phyloP scores from a whole-genome alignment of 2,888 invertebrate genomes.

The Dinocampus coccinellae region DNA sequence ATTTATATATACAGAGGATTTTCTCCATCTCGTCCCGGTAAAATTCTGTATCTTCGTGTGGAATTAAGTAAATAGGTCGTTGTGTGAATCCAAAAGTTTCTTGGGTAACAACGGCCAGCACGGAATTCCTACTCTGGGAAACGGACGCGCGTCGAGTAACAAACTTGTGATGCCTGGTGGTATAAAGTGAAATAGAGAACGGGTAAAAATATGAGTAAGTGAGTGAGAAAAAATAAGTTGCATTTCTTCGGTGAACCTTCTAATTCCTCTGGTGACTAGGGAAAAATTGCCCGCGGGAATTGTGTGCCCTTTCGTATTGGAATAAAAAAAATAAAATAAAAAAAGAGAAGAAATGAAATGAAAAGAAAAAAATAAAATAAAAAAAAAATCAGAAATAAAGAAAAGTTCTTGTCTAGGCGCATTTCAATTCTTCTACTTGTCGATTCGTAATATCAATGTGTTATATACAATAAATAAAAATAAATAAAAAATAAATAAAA shows the following conservation, averaged over 20 bases:
- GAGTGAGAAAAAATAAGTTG: not conserved
- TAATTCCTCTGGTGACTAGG: conserved; percentile 12
- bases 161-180: conserved; percentile 6
- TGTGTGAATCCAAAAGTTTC: not conserved
- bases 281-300: conserved; percentile 11
- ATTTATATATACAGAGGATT: not conserved
- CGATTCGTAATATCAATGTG: conserved; percentile 7
- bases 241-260: conserved; percentile 7
- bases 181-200: not conserved
- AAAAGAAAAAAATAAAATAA: not conserved
- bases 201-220: not conserved
- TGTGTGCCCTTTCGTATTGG: not conserved
- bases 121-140: not conserved
- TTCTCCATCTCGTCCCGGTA: not conserved
- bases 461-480: not conserved
- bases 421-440: not conserved
- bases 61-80: conserved; percentile 27
- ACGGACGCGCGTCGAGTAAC: conserved; percentile 10
- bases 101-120: not conserved
- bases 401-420: conserved; percentile 14
- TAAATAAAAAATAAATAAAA: not conserved
- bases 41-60: conserved; percentile 13
- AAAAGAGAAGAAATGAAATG: not conserved
- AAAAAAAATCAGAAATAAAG: not conserved
- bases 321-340: not conserved